Base-by-base conservation (phyloP, 2,797 vertebrate species). In the Chaetophractus vellerosus region DNA sequence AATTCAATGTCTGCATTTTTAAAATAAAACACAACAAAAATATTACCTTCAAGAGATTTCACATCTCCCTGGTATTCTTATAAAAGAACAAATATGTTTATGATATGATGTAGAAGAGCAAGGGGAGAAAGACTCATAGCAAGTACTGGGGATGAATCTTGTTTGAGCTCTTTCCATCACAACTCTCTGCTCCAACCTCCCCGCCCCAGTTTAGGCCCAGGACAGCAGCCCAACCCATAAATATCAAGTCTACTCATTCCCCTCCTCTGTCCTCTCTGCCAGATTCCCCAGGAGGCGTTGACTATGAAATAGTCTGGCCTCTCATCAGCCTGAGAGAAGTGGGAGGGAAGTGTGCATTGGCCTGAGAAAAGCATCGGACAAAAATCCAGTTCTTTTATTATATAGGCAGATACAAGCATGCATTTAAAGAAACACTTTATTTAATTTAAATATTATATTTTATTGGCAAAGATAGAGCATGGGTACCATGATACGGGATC, bases 361-460 rank as follows among this genome's bases (percentile, higher is more conserved):
- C 19, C 91, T 87, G 89, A 79, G 74, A 72, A 94, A 94, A 81
- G 55, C 63, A 69, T 9, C 71, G 21, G 66, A 81, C 68, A 80
- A 74, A 92, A 86, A 80, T 45, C 38, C 12, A n/a, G 18, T 74
- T 52, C 64, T 92, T 89, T 81, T 85, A 86, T 69, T 90, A 75
- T 36, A 52, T 45, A 64, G 41, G 57, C 26, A 6, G 3, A 24
- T n/a, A 57, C 69, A 82, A 91, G 82, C 15, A 55, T 31, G 33
- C 12, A 75, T 88, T 92, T 88, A 93, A 90, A 83, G 76, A 81
- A 86, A 81, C 3, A 18, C 52, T 80, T 96, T 61, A 75, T 88
- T 86, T 82, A 71, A 93, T 94, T 80, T 80, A 59, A 75, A 88
- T 88, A 71, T 87, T 61, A 83, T 14, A 45, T 83, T 93, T 93